Evolutionary conservation across 2,797 vertebrate species (phyloP), one percentile per base, ranked within the genome.

Genomic region (Sibirionetta formosa): DNA sequence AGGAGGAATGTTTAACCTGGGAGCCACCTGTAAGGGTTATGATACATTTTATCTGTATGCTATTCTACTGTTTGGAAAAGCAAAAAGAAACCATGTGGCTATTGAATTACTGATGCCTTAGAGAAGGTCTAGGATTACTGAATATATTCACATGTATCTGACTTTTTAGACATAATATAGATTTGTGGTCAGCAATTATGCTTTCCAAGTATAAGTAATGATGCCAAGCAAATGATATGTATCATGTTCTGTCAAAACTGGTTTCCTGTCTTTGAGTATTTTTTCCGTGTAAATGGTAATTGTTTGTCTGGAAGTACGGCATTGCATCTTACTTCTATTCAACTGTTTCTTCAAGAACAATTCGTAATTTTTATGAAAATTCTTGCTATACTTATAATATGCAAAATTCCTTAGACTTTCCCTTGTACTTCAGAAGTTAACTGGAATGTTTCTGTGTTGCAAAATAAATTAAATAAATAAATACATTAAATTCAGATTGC

Each of bases 11-110:
- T 56, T 72, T 50, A 58, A 72, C 14, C 4, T 2, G 3, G 15
- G 29, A 73, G 27, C 3, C 11, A 36, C 17, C 7, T 24, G 7
- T 38, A 44, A 80, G 31, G 7, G 3, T 26, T 57, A 35, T 11
- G 64, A 3, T 38, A 4, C 6, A 61, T 86, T 76, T 36, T 69
- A 44, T 4, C 0, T 61, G 46, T 0, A 0, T 69, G 5, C 27
- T 72, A 4, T 19, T 68, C 33, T 46, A 18, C 20, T 31, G 9
- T 64, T 19, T 58, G 56, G 64, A 66, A 42, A 77, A 73, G 4
- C 13, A 3, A 54, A 82, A 72, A 53, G 48, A 82, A 90, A 60
- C 14, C 1, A 6, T 11, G 23, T 27, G 53, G 29, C 16, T 16
- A 73, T 46, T 2, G 18, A 70, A 36, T 83, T 85, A 53, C 8